phyloP scores from a whole-genome alignment of 2,888 invertebrate genomes.

The Baronia brevicornis region DNA sequence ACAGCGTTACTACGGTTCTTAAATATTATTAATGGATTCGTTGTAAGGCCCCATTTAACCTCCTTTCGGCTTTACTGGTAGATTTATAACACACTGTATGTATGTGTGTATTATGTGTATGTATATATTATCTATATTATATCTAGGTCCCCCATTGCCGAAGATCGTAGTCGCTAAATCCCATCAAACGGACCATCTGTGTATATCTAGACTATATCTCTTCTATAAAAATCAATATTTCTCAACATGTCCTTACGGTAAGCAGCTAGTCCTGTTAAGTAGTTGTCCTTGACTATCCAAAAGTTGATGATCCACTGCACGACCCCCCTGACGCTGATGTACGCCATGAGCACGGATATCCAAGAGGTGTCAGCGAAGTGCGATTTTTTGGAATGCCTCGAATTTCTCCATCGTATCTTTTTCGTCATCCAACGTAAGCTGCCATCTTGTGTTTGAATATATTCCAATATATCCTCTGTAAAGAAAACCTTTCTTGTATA shows the following conservation, averaged over 20 bases:
- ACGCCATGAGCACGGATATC: slow-evolving; percentile 52
- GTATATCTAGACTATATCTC: no score
- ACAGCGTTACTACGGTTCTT: no score
- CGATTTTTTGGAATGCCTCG: slow-evolving; percentile 2
- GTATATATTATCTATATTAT: no score
- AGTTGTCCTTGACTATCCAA: slow-evolving; percentile 60
- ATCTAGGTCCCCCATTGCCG: no score
- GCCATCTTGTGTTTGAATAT: slow-evolving; percentile 21
- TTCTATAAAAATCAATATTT: no score
- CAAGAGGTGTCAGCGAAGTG: slow-evolving; percentile 44
- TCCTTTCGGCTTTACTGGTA: no score
- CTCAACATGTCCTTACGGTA: slow-evolving; percentile 36
- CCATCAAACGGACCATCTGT: no score
- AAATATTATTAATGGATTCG: no score
- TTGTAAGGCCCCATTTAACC: no score
- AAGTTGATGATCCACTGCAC: slow-evolving; percentile 59
- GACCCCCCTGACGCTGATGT: slow-evolving; percentile 44
- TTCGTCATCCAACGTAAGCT: slow-evolving; percentile 15
- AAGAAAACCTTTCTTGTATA: not conserved
- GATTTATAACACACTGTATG: no score
- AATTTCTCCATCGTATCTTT: slow-evolving; percentile 3
- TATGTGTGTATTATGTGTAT: no score
- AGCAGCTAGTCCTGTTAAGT: slow-evolving; percentile 34
- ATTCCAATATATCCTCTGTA: slow-evolving; percentile 32
- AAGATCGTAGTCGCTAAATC: no score